Evolutionary conservation across 2,113 vertebrate genomes (phyloP).

Genomic region (Uria aalge): DNA sequence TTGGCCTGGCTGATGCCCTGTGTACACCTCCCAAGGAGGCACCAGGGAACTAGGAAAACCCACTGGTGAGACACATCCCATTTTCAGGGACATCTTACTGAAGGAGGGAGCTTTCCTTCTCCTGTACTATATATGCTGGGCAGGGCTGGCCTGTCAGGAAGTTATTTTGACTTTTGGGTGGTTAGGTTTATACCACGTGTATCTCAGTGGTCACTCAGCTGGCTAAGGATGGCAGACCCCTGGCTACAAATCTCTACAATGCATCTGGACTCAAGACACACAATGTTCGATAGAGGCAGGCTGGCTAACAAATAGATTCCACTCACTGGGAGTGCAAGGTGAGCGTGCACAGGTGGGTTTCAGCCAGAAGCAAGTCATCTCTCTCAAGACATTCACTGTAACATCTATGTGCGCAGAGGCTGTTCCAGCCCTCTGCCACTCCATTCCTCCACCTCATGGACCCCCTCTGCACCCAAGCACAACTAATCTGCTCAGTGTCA

Average conservation of each 20-base stretch:
- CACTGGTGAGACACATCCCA: neutral
- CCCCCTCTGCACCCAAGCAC: neutral
- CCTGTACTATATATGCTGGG: neutral
- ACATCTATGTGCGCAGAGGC: neutral
- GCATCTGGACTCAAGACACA: neutral
- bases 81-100: neutral
- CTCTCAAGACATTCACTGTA: neutral
- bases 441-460: neutral
- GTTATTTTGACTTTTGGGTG: neutral
- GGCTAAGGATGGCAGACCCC: neutral
- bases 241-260: neutral
- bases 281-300: accelerated
- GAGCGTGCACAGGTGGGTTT: neutral
- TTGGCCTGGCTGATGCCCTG: neutral
- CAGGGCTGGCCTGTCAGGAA: neutral
- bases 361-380: neutral
- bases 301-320: neutral
- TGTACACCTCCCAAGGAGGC: neutral
- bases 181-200: neutral
- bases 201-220: neutral
- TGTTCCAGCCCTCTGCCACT: neutral
- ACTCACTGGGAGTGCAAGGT: neutral
- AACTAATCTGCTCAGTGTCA: neutral
- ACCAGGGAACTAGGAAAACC: neutral
- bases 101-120: neutral